Conservation (phyloP, 2,888 invertebrate genomes). For the Nasonia oneida region DNA sequence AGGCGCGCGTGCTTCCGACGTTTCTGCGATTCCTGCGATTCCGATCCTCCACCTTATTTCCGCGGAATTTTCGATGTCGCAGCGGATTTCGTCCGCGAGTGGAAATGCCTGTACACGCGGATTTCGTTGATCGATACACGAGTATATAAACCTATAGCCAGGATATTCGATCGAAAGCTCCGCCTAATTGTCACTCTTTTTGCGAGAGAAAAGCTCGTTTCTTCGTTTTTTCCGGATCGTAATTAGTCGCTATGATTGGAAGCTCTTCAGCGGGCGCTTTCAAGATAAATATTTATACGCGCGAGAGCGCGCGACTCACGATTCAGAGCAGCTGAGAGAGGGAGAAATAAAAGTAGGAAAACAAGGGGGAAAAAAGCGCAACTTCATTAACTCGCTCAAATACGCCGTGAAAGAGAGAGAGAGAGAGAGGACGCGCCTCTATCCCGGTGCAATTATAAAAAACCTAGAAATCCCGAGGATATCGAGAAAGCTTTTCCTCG, state of each 20-base stretch:
- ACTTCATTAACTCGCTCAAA: slow-evolving; percentile 45
- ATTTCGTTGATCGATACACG: no score
- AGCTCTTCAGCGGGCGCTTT: no score
- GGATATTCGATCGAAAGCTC: no score
- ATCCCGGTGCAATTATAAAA: slow-evolving; percentile 35
- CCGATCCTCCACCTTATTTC: slow-evolving; percentile 8
- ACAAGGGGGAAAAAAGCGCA: slow-evolving; percentile 1
- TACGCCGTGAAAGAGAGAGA: background rate
- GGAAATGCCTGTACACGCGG: background rate
- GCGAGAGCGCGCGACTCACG: no score
- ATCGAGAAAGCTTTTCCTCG: slow-evolving; percentile 22
- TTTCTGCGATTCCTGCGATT: slow-evolving; percentile 55
- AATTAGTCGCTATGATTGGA: no score
- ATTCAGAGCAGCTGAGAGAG: background rate
- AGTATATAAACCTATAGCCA: no score
- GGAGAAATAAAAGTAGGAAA: no score
- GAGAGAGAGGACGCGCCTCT: background rate
- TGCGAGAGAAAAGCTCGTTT: no score
- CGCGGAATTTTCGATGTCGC: background rate
- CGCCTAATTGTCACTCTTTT: no score
- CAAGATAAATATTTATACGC: no score
- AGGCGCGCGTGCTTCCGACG: slow-evolving; percentile 38
- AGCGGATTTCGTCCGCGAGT: background rate
- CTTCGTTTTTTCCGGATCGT: no score
- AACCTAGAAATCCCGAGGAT: slow-evolving; percentile 22